Base-by-base conservation (phyloP, 2,113 vertebrate genomes). In the Macroglossus sobrinus region DNA sequence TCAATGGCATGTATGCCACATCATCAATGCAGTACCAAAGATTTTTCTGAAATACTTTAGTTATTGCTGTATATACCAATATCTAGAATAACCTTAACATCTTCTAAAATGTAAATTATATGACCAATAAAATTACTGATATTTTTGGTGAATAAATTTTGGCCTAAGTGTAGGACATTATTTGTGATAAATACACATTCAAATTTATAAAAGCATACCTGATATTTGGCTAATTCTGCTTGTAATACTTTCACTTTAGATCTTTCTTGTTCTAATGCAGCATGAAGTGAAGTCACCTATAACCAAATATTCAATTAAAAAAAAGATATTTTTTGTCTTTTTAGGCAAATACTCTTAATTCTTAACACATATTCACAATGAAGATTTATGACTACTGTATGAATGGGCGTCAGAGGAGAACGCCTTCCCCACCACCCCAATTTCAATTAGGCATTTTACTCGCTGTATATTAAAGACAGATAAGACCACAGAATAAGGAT, bases 221-320 rank as follows among this genome's bases (percentile, higher is more conserved):
- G 99, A 94, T 99, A 99, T 98, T 99, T 99, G 15, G 99, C 99
- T 98, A 99, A 98, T 82, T 99, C 99, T 91, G 99, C 98, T 97
- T 99, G 99, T 93, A 99, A 98, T 74, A 99, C 98, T 98, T 99
- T 99, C 86, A 99, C 99, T 99, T 99, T 99, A 82, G 99, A 99
- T 97, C 99, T 98, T 98, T 99, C 99, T 98, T 99, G 99, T 97
- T 99, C 99, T 93, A 99, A 99, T 47, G 99, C 99, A 87, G 98
- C 98, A 91, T 99, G 99, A 97, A 99, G 98, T 97, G 98, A 97
- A 84, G 99, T 98, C 96, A 99, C 99, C 99, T 99, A 87, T 50
- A 96, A 95, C 53, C 97, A 92, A 96, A 63, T 33, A 38, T 72
- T 96, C 4, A 93, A 63, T 89, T 66, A 33, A 68, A 75, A 93